phyloP scores from a whole-genome alignment of 2,888 invertebrate species.

The Polydrusus tereticollis region DNA sequence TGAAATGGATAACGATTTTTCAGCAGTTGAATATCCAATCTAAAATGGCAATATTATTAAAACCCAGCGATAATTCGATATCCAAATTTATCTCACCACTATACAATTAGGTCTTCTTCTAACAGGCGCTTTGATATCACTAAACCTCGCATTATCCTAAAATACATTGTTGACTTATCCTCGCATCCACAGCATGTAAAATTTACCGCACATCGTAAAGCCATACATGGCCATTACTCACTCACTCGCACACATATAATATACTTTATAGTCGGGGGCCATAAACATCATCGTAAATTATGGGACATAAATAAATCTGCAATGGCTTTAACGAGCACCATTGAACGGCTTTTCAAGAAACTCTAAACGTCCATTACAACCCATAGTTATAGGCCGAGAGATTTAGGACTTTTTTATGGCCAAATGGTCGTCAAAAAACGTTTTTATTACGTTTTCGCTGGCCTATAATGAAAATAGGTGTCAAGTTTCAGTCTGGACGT shows the following conservation, averaged over 20 bases:
- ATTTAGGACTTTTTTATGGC: constrained; percentile 45
- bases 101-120: too few relatives aligned
- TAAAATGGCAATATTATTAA: too few relatives aligned
- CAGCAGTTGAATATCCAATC: too few relatives aligned
- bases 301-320: constrained; percentile 47
- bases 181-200: constrained; percentile 4
- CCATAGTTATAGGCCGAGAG: constrained; percentile 29
- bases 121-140: neutral
- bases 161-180: constrained; percentile 17
- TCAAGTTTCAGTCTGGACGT: constrained; percentile 31
- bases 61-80: too few relatives aligned
- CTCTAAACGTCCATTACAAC: constrained; percentile 47
- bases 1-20: too few relatives aligned
- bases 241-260: constrained; percentile 31
- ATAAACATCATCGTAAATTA: constrained; percentile 46
- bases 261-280: constrained; percentile 39
- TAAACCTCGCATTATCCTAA: constrained; percentile 1
- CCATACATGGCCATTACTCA: constrained; percentile 25
- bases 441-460: constrained; percentile 34
- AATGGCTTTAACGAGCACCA: constrained; percentile 46
- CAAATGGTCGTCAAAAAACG: constrained; percentile 39
- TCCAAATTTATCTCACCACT: too few relatives aligned
- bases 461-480: constrained; percentile 30
- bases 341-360: constrained; percentile 48
- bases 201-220: constrained; percentile 25